These are phyloP conservation scores for Polypterus bichir DNA, from an alignment of 2,113 vertebrate genomes.

Conservation along the genomic window DNA sequence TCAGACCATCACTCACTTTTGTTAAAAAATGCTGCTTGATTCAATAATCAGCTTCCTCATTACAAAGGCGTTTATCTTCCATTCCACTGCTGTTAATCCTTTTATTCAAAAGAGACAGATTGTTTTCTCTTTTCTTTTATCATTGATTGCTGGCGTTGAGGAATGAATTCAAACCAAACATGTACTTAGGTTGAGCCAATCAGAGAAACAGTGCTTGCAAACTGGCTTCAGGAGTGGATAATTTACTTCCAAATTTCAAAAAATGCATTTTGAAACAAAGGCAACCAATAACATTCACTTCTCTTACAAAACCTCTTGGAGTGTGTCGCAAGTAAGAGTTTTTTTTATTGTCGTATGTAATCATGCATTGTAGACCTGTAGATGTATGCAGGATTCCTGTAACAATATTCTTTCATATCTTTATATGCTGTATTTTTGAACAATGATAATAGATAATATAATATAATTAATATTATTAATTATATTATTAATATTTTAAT, in stretches of 20 bases:
- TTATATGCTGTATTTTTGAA: no score
- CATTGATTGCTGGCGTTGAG: not conserved
- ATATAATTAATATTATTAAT: no score
- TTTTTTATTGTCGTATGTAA: no score
- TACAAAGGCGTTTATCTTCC: slow-evolving; percentile 43
- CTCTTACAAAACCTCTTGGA: no score
- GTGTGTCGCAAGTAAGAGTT: no score
- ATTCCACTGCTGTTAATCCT: slow-evolving; percentile 38
- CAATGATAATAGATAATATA: no score
- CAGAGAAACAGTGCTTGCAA: slow-evolving; percentile 9
- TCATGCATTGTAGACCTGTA: no score
- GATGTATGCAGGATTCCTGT: no score
- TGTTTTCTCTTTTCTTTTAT: slow-evolving; percentile 19
- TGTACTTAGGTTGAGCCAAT: slow-evolving; percentile 32
- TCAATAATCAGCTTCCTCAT: slow-evolving; percentile 61
- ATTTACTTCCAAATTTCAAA: not conserved
- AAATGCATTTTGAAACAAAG: no score
- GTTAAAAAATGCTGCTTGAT: slow-evolving; percentile 50
- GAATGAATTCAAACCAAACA: slow-evolving; percentile 42
- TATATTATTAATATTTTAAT: no score
- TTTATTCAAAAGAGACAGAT: slow-evolving; percentile 32
- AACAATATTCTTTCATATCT: no score
- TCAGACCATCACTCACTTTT: slow-evolving; percentile 43
- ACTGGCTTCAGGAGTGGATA: slow-evolving; percentile 1
- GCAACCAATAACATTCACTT: no score